Conservation (phyloP, 2,888 invertebrate species). For the Trichopria drosophilae region DNA sequence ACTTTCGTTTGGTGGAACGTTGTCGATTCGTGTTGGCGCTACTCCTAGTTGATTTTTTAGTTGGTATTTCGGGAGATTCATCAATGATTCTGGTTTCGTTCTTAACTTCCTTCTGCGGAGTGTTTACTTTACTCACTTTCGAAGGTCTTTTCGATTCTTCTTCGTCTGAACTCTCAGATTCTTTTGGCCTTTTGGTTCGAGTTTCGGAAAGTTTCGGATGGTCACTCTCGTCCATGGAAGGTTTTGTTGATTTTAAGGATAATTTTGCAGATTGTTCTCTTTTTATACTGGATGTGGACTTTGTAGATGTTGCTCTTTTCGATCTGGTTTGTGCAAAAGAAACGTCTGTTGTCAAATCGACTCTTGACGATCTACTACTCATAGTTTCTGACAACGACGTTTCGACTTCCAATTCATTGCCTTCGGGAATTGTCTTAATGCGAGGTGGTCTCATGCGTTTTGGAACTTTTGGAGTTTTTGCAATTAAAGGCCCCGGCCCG, state of each 20-base stretch:
- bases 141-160: constrained; percentile 39
- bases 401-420: constrained; percentile 34
- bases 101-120: constrained; percentile 10
- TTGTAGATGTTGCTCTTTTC: constrained; percentile 46
- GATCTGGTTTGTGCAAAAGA: constrained; percentile 13
- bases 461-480: constrained; percentile 48
- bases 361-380: constrained; percentile 9
- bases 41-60: no score
- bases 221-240: constrained; percentile 25
- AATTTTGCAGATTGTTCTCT: constrained; percentile 41
- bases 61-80: constrained; percentile 13
- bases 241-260: constrained; percentile 38
- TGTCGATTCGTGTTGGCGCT: no score
- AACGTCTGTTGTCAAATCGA: constrained; percentile 16
- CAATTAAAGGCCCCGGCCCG: constrained; percentile 40
- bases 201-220: constrained; percentile 20
- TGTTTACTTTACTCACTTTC: constrained; percentile 39
- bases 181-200: constrained; percentile 39
- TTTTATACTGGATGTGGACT: constrained; percentile 44
- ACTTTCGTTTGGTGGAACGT: constrained; percentile 31
- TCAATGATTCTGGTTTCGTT: constrained; percentile 9
- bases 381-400: not conserved
- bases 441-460: constrained; percentile 39
- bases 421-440: constrained; percentile 51
- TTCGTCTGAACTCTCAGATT: constrained; percentile 44